phyloP scores from a whole-genome alignment of 2,888 invertebrate species.

The Protophormia terraenovae region DNA sequence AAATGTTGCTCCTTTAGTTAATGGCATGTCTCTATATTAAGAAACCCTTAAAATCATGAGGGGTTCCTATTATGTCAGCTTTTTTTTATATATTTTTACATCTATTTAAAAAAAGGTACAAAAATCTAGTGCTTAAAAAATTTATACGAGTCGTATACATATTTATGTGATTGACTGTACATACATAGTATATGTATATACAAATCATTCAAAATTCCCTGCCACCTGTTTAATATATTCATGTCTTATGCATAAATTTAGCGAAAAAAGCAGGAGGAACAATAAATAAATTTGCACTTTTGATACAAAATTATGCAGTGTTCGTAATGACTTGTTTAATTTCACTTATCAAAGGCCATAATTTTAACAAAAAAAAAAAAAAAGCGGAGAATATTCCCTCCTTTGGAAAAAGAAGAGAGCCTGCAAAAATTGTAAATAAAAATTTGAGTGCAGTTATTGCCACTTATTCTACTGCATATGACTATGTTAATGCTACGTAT shows the following conservation, averaged over 20 bases:
- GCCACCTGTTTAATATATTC: constrained; percentile 7
- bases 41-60: no score
- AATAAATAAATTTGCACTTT: constrained; percentile 29
- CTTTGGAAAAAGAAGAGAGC: neutral
- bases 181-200: no score
- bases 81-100: no score
- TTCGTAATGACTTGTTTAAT: constrained; percentile 48
- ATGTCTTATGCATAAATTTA: neutral
- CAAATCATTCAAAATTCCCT: neutral
- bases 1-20: no score
- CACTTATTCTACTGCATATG: neutral
- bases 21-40: no score
- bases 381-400: neutral
- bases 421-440: neutral
- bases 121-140: no score
- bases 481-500: no score
- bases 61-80: no score
- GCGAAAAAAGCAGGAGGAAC: neutral
- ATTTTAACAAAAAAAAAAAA: neutral
- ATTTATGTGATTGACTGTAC: no score
- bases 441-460: neutral
- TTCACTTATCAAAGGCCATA: constrained; percentile 18
- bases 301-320: constrained; percentile 42
- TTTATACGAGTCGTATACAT: neutral
- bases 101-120: no score